A percentile compares a stretch with the other conserved stretches of the same genome.
Conservation (phyloP, 1,140 invertebrate genomes). For the Euwallacea fornicatus region DNA sequence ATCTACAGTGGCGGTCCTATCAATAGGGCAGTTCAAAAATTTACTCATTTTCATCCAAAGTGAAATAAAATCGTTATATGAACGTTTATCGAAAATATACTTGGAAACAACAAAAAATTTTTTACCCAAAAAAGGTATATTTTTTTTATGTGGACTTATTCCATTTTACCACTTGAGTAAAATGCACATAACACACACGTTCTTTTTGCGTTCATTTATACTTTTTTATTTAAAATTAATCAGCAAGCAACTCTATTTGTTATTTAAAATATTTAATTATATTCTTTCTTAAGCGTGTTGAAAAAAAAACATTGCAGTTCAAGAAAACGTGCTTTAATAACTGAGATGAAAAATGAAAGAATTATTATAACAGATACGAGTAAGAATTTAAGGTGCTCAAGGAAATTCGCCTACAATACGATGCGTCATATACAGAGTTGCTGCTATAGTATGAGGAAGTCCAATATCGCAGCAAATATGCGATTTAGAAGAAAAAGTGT, state of each 20-base stretch:
- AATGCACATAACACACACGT: not conserved
- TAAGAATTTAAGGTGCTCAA: not conserved
- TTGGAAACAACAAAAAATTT: no score
- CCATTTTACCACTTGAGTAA: no score
- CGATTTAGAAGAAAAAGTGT: no score
- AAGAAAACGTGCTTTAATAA: not conserved
- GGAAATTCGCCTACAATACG: not conserved
- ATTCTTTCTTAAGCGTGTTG: not conserved
- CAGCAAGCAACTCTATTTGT: not conserved
- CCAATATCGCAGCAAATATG: no score
- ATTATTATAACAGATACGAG: slow-evolving; percentile 1
- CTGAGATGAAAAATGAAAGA: not conserved
- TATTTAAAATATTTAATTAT: slow-evolving; percentile 1
- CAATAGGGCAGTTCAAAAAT: no score
- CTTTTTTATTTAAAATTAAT: not conserved
- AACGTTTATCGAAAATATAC: no score
- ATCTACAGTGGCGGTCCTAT: no score
- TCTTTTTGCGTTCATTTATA: slow-evolving; percentile 1
- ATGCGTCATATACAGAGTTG: not conserved
- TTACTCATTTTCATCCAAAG: no score
- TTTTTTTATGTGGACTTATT: no score
- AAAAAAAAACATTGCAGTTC: not conserved
- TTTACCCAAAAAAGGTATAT: no score
- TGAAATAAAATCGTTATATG: no score
- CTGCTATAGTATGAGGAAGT: no score